Conservation (phyloP, 2,113 vertebrate species). For the Helogale parvula region DNA sequence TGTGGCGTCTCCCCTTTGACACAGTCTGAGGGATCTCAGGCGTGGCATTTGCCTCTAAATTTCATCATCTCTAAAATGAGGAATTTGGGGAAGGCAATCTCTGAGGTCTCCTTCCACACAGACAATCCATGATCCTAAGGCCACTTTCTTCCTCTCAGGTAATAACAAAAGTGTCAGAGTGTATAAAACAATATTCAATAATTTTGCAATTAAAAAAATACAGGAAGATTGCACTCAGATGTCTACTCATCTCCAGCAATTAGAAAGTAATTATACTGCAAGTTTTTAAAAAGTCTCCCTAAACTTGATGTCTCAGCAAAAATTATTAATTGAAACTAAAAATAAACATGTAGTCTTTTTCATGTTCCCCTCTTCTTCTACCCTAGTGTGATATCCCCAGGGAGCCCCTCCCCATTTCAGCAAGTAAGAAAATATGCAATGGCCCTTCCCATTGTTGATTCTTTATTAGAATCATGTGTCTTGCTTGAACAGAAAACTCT, state of each 20-base stretch:
- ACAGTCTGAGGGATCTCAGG: neutral
- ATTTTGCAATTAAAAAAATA: slow-evolving; percentile 78
- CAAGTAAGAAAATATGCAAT: slow-evolving; percentile 54
- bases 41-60: neutral
- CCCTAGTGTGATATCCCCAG: neutral
- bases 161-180: slow-evolving; percentile 61
- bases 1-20: neutral
- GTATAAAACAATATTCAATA: slow-evolving; percentile 64
- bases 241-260: slow-evolving; percentile 78
- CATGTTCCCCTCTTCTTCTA: neutral
- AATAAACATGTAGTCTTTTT: slow-evolving; percentile 62
- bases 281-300: slow-evolving; percentile 59
- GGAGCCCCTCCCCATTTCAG: slow-evolving; percentile 60
- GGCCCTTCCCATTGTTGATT: slow-evolving; percentile 67
- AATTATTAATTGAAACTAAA: slow-evolving; percentile 80
- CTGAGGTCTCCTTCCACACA: slow-evolving; percentile 38
- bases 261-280: slow-evolving; percentile 72
- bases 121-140: neutral
- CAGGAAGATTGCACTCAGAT: slow-evolving; percentile 55
- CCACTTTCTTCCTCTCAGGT: slow-evolving; percentile 64
- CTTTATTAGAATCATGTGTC: slow-evolving; percentile 80
- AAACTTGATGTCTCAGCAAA: slow-evolving; percentile 74
- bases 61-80: slow-evolving; percentile 44
- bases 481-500: slow-evolving; percentile 66
- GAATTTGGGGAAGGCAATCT: slow-evolving; percentile 33